Conservation (phyloP, 2,888 invertebrate genomes). For the Leucophora obtusa region DNA sequence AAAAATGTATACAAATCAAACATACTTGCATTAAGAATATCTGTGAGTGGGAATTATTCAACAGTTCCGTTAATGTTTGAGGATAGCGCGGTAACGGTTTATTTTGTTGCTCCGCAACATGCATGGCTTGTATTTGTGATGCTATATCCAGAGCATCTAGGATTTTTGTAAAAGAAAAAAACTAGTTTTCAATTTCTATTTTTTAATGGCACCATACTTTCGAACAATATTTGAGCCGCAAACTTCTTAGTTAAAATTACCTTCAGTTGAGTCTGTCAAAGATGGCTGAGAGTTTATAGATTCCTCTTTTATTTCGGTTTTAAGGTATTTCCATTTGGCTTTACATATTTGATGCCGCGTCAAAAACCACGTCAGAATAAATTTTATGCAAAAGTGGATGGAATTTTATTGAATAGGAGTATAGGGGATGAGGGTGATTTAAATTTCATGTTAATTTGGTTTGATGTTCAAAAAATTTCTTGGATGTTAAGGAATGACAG, state of each 20-base stretch:
- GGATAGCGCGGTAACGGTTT: slow-evolving; percentile 70
- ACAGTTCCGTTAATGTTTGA: slow-evolving; percentile 70
- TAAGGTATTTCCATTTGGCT: slow-evolving; percentile 65
- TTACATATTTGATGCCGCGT: not conserved
- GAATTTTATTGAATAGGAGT: too few relatives aligned
- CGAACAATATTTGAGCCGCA: not conserved
- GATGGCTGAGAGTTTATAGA: slow-evolving; percentile 7
- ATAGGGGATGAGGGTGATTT: too few relatives aligned
- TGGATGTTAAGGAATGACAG: too few relatives aligned
- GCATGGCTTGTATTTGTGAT: slow-evolving; percentile 69
- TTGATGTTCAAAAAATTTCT: too few relatives aligned
- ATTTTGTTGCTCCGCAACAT: slow-evolving; percentile 65
- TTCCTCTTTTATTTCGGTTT: slow-evolving; percentile 61
- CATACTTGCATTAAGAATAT: slow-evolving; percentile 76
- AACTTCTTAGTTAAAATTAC: slow-evolving; percentile 27
- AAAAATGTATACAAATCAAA: not conserved
- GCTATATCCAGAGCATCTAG: slow-evolving; percentile 66
- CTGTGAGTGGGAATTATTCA: slow-evolving; percentile 71
- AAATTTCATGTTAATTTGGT: too few relatives aligned
- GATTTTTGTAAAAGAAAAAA: not conserved
- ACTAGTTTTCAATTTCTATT: not conserved
- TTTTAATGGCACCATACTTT: not conserved
- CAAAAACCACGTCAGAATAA: too few relatives aligned
- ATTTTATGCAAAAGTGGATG: too few relatives aligned
- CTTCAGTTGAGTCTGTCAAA: slow-evolving; percentile 27